phyloP scores from a whole-genome alignment of 2,113 vertebrate genomes.

The Nannobrachium achirus region DNA sequence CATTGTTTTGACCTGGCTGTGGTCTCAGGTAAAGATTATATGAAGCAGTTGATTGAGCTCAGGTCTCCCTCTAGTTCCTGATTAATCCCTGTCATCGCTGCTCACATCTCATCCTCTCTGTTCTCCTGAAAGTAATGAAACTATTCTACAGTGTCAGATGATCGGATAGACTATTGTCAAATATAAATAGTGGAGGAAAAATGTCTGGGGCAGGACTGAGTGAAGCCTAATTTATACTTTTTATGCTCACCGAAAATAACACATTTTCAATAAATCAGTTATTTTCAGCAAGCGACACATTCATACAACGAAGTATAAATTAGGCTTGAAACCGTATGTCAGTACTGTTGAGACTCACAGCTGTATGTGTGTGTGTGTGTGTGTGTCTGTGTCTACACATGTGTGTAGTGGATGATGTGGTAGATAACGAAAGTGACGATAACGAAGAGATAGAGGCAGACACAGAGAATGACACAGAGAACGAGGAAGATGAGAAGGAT shows the following conservation, averaged over 20 bases:
- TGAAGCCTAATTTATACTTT: not conserved
- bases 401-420: conserved; percentile 93
- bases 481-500: conserved; percentile 90
- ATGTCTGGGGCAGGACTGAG: not conserved
- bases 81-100: conserved; percentile 44
- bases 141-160: conserved; percentile 1
- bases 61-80: conserved; percentile 19
- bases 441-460: conserved; percentile 91
- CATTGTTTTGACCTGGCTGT: not conserved
- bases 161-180: conserved; percentile 9
- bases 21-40: conserved; percentile 3
- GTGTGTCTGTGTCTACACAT: conserved; percentile 60
- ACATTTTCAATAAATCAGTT: too few species aligned
- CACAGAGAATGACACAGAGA: conserved; percentile 88
- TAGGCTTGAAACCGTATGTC: too few species aligned
- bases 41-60: conserved; percentile 24
- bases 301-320: too few species aligned
- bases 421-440: conserved; percentile 97
- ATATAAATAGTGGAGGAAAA: conserved; percentile 1
- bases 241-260: not conserved
- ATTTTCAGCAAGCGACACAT: too few species aligned
- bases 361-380: not conserved
- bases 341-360: too few species aligned
- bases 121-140: conserved; percentile 16
- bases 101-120: conserved; percentile 31